Percentiles rank a stretch among this genome's conserved stretches.
These are phyloP conservation scores for Drosophila nikananu DNA, from an alignment of 1,140 invertebrate species.

Conservation along the genomic window DNA sequence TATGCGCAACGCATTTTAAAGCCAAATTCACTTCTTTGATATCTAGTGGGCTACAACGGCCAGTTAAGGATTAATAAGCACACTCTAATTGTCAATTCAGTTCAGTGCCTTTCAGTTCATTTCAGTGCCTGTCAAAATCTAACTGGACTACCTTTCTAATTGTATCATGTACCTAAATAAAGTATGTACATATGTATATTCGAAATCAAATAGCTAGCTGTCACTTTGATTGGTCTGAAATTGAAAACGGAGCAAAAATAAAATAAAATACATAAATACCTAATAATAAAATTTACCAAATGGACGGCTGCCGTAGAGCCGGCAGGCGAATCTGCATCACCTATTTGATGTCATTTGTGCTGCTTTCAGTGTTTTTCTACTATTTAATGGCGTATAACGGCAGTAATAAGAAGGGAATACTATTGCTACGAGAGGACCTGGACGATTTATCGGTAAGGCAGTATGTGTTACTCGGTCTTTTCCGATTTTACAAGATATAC, in stretches of 20 bases:
- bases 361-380: constrained; percentile 54
- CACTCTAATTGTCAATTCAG: no score
- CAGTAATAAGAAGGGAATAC: constrained; percentile 16
- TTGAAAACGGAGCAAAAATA: background rate
- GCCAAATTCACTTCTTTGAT: no score
- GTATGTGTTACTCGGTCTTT: no score
- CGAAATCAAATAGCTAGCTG: background rate
- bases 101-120: no score
- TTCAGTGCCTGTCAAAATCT: no score
- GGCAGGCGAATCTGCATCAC: constrained; percentile 33
- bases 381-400: constrained; percentile 40
- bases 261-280: background rate
- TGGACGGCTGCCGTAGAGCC: constrained; percentile 16
- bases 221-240: background rate
- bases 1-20: no score
- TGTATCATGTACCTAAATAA: no score
- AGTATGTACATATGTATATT: no score
- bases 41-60: no score
- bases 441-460: constrained; percentile 50
- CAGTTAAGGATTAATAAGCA: no score
- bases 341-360: constrained; percentile 45
- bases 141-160: no score
- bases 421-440: constrained; percentile 39
- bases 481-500: no score
- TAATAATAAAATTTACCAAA: constrained; percentile 1